Conservation (phyloP, 2,797 vertebrate species). For the Melanotaenia parkinsoni region DNA sequence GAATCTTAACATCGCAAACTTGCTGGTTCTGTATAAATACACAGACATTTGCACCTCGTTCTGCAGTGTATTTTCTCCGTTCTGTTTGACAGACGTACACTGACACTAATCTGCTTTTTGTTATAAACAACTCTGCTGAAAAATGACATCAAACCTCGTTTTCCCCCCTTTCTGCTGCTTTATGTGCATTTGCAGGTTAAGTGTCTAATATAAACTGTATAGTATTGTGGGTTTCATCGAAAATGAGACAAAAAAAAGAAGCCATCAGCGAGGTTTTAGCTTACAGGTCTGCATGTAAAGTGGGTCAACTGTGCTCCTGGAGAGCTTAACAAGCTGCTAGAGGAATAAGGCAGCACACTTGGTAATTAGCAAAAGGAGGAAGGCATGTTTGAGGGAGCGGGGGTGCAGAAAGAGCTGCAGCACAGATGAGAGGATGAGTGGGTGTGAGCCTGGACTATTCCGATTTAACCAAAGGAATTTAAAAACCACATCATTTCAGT, state of each 20-base stretch:
- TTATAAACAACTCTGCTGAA: constrained; percentile 20
- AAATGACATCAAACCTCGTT: not conserved
- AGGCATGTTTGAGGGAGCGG: constrained; percentile 54
- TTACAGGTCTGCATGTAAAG: constrained; percentile 76
- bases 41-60: not conserved
- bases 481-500: constrained; percentile 23
- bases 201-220: constrained; percentile 26
- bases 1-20: not conserved
- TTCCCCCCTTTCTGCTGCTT: not conserved
- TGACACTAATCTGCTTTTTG: constrained; percentile 15
- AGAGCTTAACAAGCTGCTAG: constrained; percentile 79
- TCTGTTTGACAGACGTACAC: not conserved
- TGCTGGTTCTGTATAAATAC: not conserved
- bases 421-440: constrained; percentile 59
- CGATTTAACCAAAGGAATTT: constrained; percentile 32
- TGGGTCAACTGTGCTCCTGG: constrained; percentile 83
- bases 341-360: constrained; percentile 75
- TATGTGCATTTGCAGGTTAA: constrained; percentile 5
- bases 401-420: constrained; percentile 48
- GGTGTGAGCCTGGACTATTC: constrained; percentile 50
- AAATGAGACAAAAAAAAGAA: constrained; percentile 48
- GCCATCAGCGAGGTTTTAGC: constrained; percentile 61
- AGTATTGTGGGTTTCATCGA: constrained; percentile 31
- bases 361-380: constrained; percentile 79
- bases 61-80: not conserved